A percentile compares a stretch with the other conserved stretches of the same genome.
phyloP scores from a whole-genome alignment of 2,888 invertebrate genomes.

The Cepaea hortensis region DNA sequence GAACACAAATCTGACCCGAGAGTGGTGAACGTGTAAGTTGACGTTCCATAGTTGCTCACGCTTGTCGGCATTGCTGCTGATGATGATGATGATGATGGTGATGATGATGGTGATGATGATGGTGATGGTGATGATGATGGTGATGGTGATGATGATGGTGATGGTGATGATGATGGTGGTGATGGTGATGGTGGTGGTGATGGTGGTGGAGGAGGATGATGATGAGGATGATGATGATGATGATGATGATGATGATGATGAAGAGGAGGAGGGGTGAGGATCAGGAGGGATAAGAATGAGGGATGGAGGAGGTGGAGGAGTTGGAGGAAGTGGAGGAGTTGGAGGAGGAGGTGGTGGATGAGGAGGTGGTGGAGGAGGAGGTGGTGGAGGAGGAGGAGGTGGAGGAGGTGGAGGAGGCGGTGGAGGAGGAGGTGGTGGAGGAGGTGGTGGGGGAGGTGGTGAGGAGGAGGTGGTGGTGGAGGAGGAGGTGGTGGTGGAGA shows the following conservation, averaged over 20 bases:
- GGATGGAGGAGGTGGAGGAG: not conserved
- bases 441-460: not conserved
- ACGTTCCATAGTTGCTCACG: no score
- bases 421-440: conserved; percentile 17
- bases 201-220: no score
- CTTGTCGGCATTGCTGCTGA: not conserved
- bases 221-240: no score
- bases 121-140: conserved; percentile 2
- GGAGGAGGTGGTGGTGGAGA: not conserved
- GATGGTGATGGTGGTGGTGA: not conserved
- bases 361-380: not conserved
- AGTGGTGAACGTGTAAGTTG: no score
- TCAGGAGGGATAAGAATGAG: no score
- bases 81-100: no score
- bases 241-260: not conserved
- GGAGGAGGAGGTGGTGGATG: conserved; percentile 3
- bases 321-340: not conserved
- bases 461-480: not conserved
- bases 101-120: not conserved
- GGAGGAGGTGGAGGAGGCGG: conserved; percentile 12
- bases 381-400: not conserved
- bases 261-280: no score
- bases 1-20: no score
- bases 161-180: not conserved
- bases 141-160: not conserved